A percentile compares a stretch with the other conserved stretches of the same genome.
Evolutionary conservation across 2,113 vertebrate genomes (phyloP).

Genomic region (Neotragus moschatus): DNA sequence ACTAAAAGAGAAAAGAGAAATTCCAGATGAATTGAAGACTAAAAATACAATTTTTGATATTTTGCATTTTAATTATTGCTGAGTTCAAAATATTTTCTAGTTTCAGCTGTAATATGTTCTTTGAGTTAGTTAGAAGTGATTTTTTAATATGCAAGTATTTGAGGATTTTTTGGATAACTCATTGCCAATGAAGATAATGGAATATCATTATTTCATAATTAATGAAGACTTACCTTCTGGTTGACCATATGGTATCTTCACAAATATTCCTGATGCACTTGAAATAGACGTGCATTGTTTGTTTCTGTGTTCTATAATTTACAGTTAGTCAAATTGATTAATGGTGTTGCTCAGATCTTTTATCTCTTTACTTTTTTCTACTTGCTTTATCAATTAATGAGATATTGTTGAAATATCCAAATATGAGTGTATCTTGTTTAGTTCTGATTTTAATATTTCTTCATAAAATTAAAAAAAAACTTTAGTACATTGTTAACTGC

Average conservation of each 20-base stretch:
- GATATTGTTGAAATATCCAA: background rate
- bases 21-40: background rate
- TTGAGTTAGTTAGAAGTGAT: conserved; percentile 17
- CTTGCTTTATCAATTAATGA: background rate
- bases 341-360: background rate
- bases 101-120: background rate
- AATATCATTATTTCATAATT: conserved; percentile 25
- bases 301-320: conserved; percentile 4
- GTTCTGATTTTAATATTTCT: background rate
- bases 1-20: background rate
- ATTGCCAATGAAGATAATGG: conserved; percentile 27
- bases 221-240: conserved; percentile 29
- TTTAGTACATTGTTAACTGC: background rate
- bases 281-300: conserved; percentile 7
- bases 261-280: background rate
- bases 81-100: background rate
- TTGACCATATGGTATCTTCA: conserved; percentile 15
- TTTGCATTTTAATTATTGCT: background rate
- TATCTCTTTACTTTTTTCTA: background rate
- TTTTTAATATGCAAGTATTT: background rate
- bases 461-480: background rate
- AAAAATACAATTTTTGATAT: background rate
- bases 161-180: background rate
- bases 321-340: background rate
- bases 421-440: background rate